Conservation (phyloP, 2,797 vertebrate genomes). For the Galago senegalensis region DNA sequence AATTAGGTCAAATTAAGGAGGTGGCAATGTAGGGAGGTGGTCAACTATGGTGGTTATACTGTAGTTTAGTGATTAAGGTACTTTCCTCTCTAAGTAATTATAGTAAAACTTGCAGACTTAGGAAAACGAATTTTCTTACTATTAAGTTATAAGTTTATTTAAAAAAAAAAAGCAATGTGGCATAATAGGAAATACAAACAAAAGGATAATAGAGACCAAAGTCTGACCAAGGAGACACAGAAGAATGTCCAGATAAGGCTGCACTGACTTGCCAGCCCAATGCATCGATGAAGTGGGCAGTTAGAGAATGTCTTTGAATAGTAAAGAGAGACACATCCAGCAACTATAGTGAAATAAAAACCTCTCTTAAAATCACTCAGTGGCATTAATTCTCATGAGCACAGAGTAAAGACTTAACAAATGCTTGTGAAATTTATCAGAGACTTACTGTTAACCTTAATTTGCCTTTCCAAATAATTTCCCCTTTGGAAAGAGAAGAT, state of each 20-base stretch:
- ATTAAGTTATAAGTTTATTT: conserved; percentile 49
- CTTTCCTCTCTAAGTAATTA: conserved; percentile 58
- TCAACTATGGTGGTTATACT: too few species aligned
- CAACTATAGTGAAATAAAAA: conserved; percentile 30
- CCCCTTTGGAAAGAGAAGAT: conserved; percentile 51
- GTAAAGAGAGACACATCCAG: neutral
- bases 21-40: too few species aligned
- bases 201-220: neutral
- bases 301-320: neutral
- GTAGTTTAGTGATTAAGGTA: conserved; percentile 1
- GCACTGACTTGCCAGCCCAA: neutral
- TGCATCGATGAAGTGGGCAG: neutral
- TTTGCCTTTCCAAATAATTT: conserved; percentile 40
- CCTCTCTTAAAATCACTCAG: neutral
- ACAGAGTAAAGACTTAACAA: conserved; percentile 23
- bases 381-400: neutral
- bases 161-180: neutral
- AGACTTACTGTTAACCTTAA: neutral
- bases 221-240: neutral
- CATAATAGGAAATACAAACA: neutral
- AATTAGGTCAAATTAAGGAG: too few species aligned
- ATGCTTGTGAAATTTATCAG: conserved; percentile 45
- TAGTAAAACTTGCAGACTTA: conserved; percentile 1
- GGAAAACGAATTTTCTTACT: neutral
- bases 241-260: neutral